These are phyloP conservation scores for Catostomus latipinnis DNA, from an alignment of 2,797 vertebrate species.

Conservation along the genomic window DNA sequence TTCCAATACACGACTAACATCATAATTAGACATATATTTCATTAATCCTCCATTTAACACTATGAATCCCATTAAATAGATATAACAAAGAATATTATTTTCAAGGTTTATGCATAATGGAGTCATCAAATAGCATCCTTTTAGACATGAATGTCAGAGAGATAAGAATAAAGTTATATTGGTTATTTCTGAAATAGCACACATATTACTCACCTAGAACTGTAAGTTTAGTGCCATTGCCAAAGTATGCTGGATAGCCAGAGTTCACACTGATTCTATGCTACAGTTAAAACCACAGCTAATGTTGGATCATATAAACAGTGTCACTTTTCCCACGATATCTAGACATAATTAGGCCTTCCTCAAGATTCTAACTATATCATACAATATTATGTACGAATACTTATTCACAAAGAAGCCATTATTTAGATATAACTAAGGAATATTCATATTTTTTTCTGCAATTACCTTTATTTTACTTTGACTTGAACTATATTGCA, in stretches of 20 bases:
- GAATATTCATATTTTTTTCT: too few species aligned
- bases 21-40: too few species aligned
- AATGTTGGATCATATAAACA: neutral
- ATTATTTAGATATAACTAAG: neutral
- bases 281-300: slow-evolving; percentile 56
- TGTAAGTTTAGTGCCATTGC: slow-evolving; percentile 61
- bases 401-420: neutral
- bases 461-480: neutral
- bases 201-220: slow-evolving; percentile 64
- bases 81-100: neutral
- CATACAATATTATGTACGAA: neutral
- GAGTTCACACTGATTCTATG: slow-evolving; percentile 56
- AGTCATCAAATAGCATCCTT: neutral
- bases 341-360: neutral
- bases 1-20: too few species aligned
- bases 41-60: too few species aligned
- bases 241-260: slow-evolving; percentile 60
- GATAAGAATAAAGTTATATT: too few species aligned
- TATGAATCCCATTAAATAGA: too few species aligned
- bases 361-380: neutral
- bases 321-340: neutral
- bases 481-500: neutral
- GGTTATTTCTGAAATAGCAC: neutral
- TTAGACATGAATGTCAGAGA: neutral
- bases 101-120: neutral